Evolutionary conservation across 2,113 vertebrate species (phyloP).

Genomic region (Lepus americanus): DNA sequence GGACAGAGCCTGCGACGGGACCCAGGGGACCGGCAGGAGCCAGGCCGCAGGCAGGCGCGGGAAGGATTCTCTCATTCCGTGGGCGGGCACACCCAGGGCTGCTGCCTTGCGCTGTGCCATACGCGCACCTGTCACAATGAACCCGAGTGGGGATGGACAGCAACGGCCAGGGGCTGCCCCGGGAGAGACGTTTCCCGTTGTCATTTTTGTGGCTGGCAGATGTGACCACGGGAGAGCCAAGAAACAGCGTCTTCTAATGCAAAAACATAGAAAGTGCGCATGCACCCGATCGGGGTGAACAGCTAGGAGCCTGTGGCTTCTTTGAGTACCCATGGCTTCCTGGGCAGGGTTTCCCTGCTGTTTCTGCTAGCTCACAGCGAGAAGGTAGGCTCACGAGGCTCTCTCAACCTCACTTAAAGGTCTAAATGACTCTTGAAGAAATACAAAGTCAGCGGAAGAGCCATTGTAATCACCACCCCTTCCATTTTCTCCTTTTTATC

Average conservation of each 20-base stretch:
- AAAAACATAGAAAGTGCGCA: neutral
- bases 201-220: neutral
- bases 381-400: neutral
- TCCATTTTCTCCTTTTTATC: neutral
- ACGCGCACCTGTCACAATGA: neutral
- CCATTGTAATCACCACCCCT: neutral
- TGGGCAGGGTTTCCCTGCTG: neutral
- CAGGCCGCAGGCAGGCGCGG: no score
- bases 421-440: neutral
- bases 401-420: neutral
- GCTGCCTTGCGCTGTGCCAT: no score
- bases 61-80: neutral
- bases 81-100: neutral
- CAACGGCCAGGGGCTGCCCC: neutral
- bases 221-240: neutral
- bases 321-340: neutral
- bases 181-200: neutral
- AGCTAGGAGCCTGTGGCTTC: neutral
- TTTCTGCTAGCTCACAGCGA: neutral
- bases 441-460: neutral
- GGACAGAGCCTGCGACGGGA: neutral
- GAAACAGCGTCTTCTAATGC: neutral
- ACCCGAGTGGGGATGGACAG: no score
- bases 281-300: fast-evolving
- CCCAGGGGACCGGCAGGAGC: neutral